Base-by-base conservation (phyloP, 2,888 invertebrate species). In the Celastrina argiolus region DNA sequence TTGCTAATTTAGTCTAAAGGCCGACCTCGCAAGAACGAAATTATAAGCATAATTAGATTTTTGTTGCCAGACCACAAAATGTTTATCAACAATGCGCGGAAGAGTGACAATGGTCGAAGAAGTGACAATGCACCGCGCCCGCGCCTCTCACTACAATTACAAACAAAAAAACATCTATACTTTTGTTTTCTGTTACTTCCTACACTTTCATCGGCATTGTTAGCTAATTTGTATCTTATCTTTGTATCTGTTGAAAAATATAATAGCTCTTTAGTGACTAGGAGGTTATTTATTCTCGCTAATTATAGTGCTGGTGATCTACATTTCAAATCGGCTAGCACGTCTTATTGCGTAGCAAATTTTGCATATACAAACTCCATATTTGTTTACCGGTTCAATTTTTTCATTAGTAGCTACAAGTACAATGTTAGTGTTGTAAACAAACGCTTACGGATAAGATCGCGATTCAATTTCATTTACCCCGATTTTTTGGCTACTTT, bases 101-200 rank as follows among this genome's bases (percentile, higher is more conserved):
- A 89, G 83, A 68, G 71, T 71, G 70, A 71, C 71, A 72, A 72
- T 80, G 72, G 74, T 74, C 70, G 71, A 87, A 85, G 85, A 83
- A 77, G 64, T 68, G 78, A 85, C 84, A 85, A 86, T 84, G 82
- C 78, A 22, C 51, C 22, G 14, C 51, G 51, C 51, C 51, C 12
- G 36, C 28, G 59, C 76, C 86, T 87, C 87, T 85, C 87, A 82
- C 85, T 84, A 78, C 87, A 87, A 87, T 87, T 85, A 80, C 76
- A 78, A 76, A 74, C 70, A 73, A 74, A 77, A 82, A 82, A 77
- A 79, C 41, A 66, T 42, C 74, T 75, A 76, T 73, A 86, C 85
- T 88, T 88, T 88, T 88, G 80, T 87, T 88, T 88, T 87, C 84
- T 81, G 82, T 81, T 75, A 78, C 83, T 87, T 88, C 85, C 85